Evolutionary conservation across 1,140 invertebrate genomes (phyloP), one percentile per base, ranked within the genome.

Genomic region (Elymnias hypermnestra): DNA sequence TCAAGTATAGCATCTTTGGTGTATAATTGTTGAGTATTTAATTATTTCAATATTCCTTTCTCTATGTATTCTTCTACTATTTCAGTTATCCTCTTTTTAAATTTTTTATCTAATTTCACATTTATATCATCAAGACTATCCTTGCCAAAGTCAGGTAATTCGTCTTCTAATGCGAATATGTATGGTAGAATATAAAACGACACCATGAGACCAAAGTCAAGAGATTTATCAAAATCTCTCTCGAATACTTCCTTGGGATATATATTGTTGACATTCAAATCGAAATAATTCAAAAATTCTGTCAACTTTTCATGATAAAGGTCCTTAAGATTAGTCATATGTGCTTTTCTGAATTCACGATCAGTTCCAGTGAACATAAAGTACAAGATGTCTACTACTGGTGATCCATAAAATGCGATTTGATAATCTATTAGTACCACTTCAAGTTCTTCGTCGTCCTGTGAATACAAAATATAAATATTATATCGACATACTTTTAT

Each of bases 371-470:
- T 17, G 25, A 64, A 69, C 7, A 75, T 46, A 17, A 69, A 50
- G 13, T 63, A 71, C 0, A 69, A 9, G 5, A 75, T 33, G 25
- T 75, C 72, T 3, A 36, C 22, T 3, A 72, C 23, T 0, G 72
- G 72, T 25, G 46, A 54, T 5, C 62, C 62, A 28, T 63, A 75
- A 33, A 41, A 45, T 5, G 63, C 12, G 0, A 60, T 5, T 33
- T 75, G 72, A 14, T 59, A 72, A 31, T 75, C 72, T 1, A 75
- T 53, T n/a, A n/a, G n/a, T n/a, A n/a, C n/a, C n/a, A n/a, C n/a
- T n/a, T n/a, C n/a, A n/a, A n/a, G n/a, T n/a, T n/a, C n/a, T n/a
- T n/a, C n/a, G n/a, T n/a, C n/a, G n/a, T n/a, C n/a, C n/a, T n/a
- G n/a, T n/a, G n/a, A n/a, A n/a, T n/a, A n/a, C n/a, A n/a, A n/a